phyloP scores from a whole-genome alignment of 2,888 invertebrate species.

The Micoletzkya japonica region DNA sequence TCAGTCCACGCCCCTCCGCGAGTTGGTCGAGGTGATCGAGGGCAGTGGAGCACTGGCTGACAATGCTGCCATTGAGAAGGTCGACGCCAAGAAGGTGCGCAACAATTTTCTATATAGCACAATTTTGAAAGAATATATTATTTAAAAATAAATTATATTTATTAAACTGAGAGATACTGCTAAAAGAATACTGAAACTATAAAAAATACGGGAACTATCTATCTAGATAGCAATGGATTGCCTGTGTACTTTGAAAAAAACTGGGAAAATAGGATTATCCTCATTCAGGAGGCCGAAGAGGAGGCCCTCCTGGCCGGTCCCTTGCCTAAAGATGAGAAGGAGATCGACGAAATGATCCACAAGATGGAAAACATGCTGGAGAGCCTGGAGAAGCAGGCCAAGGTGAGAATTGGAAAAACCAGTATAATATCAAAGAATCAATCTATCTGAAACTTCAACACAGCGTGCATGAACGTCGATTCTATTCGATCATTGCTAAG shows the following conservation, averaged over 20 bases:
- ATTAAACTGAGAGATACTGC: background rate
- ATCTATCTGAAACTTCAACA: background rate
- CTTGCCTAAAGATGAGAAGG: background rate
- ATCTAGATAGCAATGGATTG: background rate
- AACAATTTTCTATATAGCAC: background rate
- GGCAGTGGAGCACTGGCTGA: slow-evolving; percentile 19
- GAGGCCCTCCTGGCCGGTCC: background rate
- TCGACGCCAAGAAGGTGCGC: background rate
- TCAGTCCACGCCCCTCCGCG: slow-evolving; percentile 15
- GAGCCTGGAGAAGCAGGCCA: background rate
- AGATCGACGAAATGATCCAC: slow-evolving; percentile 25
- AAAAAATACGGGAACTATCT: too few species aligned
- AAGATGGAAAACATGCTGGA: slow-evolving; percentile 14
- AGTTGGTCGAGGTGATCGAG: slow-evolving; percentile 14
- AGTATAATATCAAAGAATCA: too few species aligned
- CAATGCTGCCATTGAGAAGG: background rate
- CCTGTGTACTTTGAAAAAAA: background rate
- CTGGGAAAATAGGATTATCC: background rate
- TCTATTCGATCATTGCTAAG: too few species aligned
- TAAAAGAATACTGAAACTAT: background rate
- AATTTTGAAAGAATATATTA: background rate
- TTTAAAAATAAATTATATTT: too few species aligned
- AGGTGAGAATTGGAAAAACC: background rate
- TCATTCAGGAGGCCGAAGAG: background rate
- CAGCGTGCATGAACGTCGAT: too few species aligned